A percentile compares a stretch with the other conserved stretches of the same genome.
phyloP scores from a whole-genome alignment of 2,888 invertebrate genomes.

The Scaptomyza parva region DNA sequence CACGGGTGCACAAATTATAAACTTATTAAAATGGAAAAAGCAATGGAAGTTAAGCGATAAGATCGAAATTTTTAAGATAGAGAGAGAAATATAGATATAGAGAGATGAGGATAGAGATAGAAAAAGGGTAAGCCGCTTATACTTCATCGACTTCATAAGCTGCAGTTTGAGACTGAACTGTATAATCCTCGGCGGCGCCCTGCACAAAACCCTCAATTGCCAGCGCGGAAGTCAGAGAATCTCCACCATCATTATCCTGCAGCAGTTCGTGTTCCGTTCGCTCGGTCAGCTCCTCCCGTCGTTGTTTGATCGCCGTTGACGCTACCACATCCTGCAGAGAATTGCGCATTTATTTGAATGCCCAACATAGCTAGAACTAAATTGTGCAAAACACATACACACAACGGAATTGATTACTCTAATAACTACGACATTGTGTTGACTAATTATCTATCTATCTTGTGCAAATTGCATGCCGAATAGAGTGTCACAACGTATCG shows the following conservation, averaged over 20 bases:
- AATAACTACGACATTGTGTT: constrained; percentile 43
- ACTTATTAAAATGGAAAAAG: neutral
- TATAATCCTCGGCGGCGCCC: constrained; percentile 84
- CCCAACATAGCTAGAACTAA: constrained; percentile 13
- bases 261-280: constrained; percentile 31
- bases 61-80: too few species aligned
- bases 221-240: constrained; percentile 83
- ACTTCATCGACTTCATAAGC: constrained; percentile 82
- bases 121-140: constrained; percentile 68
- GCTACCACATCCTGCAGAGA: constrained; percentile 70
- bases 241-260: constrained; percentile 62
- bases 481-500: constrained; percentile 3
- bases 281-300: neutral
- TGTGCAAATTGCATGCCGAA: constrained; percentile 19
- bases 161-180: constrained; percentile 85
- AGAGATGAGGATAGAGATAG: constrained; percentile 12
- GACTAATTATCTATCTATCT: constrained; percentile 4
- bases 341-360: constrained; percentile 47
- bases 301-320: constrained; percentile 7
- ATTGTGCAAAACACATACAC: constrained; percentile 31
- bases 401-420: constrained; percentile 20
- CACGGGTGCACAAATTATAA: neutral
- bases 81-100: constrained; percentile 4
- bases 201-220: constrained; percentile 84
- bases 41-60: neutral